Evolutionary conservation across 2,888 invertebrate genomes (phyloP).

Genomic region (Blastobasis lacticolella): DNA sequence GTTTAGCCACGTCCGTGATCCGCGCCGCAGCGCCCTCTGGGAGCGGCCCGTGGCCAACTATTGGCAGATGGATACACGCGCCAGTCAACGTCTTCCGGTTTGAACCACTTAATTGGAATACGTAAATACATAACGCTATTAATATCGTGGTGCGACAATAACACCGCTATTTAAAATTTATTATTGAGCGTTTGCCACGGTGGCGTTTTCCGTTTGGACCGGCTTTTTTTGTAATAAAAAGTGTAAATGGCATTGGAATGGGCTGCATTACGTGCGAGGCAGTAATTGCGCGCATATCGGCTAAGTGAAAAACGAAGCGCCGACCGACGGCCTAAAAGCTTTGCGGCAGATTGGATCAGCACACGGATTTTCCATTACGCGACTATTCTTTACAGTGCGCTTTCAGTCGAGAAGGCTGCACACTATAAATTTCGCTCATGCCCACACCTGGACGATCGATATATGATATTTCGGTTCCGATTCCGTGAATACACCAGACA

Average conservation of each 20-base stretch:
- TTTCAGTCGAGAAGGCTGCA: conserved; percentile 7
- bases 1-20: conserved; percentile 66
- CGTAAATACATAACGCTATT: too few species aligned
- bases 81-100: neutral
- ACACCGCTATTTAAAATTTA: too few species aligned
- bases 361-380: conserved; percentile 67
- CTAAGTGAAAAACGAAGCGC: conserved; percentile 55
- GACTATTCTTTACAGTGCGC: conserved; percentile 38
- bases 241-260: conserved; percentile 19
- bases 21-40: conserved; percentile 15
- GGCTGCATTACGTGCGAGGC: conserved; percentile 34
- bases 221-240: conserved; percentile 14
- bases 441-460: too few species aligned
- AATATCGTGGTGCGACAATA: too few species aligned
- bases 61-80: neutral
- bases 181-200: too few species aligned
- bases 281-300: conserved; percentile 51
- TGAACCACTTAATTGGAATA: too few species aligned
- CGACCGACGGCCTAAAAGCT: conserved; percentile 54
- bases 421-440: conserved; percentile 8
- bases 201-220: too few species aligned
- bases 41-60: too few species aligned
- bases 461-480: too few species aligned
- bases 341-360: conserved; percentile 65
- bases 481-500: too few species aligned